Evolutionary conservation across 1,140 invertebrate genomes (phyloP).

Genomic region (Trichomalopsis sarcophagae): DNA sequence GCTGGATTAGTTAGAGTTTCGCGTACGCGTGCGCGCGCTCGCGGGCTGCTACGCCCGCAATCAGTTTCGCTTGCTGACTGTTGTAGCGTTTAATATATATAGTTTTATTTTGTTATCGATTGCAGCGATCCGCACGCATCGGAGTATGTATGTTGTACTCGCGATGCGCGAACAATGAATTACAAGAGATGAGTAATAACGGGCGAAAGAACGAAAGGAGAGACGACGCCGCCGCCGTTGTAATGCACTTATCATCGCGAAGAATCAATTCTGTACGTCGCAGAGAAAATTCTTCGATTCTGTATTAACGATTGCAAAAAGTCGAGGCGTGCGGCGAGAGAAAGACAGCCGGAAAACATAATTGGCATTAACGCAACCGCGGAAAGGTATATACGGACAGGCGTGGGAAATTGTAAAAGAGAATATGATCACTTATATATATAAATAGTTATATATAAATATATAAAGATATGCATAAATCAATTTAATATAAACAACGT

Average conservation of each 20-base stretch:
- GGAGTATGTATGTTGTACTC: background rate
- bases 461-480: conserved; percentile 62
- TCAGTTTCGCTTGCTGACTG: conserved; percentile 71
- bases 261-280: no score
- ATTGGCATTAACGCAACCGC: background rate
- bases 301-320: no score
- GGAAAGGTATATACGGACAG: conserved; percentile 37
- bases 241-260: no score
- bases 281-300: no score
- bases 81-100: conserved; percentile 68
- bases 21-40: background rate
- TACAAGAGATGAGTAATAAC: background rate
- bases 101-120: conserved; percentile 73
- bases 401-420: conserved; percentile 53
- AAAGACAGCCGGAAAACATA: background rate
- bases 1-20: background rate
- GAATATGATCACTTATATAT: conserved; percentile 63
- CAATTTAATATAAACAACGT: conserved; percentile 63
- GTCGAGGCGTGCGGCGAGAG: conserved; percentile 31
- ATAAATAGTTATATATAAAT: conserved; percentile 66
- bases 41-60: background rate
- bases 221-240: background rate
- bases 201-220: conserved; percentile 48
- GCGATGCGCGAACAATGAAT: background rate
- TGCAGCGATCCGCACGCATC: conserved; percentile 15